Evolutionary conservation across 30 jellyfish, hydroid and myxozoan genomes (phyloP), one percentile per base, ranked within the genome.

Genomic region (Sanderia malayensis): DNA sequence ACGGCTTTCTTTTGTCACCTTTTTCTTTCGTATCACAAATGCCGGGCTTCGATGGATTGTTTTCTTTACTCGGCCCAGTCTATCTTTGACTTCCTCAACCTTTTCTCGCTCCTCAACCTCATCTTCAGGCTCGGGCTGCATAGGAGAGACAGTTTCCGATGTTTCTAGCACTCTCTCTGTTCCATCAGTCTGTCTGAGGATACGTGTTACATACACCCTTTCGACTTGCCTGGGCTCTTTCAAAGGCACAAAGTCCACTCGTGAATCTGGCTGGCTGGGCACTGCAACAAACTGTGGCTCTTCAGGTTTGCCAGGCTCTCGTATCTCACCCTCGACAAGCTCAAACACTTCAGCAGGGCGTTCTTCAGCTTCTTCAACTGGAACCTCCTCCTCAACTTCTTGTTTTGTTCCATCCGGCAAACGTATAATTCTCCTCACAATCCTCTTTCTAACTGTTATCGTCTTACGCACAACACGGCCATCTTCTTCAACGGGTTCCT

Each of bases 321-420:
- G 27, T 49, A 4, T 24, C 2, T 49, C 64, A 49, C 24, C 25
- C 64, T 49, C 7, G 27, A 49, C 18, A 4, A 49, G 25, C 64
- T 49, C 64, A 49, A 49, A 49, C 64, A 24, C 18, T 11, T 49
- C 64, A n/a, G n/a, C n/a, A 9, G 25, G 23, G 18, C 31, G 41
- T 70, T 75, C 87, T 13, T 65, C 92, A 0, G 81, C 75, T 28
- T 21, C 87, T 8, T 86, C 60, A 17, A 72, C 70, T 65, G 64
- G 64, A 49, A 49, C 64, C 18, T 82, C 87, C 58, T 82, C 94
- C 32, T 82, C 94, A 15, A 82, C 76, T 32, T 74, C 91, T 19
- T 74, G 64, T 30, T 87, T 71, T 49, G 92, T 85, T 58, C 91
- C 96, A 32, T 77, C 87, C 15, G 86, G 79, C 76, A 82, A 26